Conservation (phyloP, 1,140 invertebrate genomes). For the Drosophila neocordata region DNA sequence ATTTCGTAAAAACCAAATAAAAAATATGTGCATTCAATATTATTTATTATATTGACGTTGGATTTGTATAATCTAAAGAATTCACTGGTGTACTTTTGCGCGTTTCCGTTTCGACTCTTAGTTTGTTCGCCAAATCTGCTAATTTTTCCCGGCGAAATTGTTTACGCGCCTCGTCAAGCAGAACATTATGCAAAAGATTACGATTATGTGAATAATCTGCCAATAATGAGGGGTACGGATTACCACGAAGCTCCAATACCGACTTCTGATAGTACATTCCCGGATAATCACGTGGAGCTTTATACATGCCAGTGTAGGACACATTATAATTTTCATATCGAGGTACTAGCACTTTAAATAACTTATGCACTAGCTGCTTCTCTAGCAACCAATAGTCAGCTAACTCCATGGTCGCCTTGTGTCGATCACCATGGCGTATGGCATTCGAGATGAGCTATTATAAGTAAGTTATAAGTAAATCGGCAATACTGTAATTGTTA, state of each 20-base stretch:
- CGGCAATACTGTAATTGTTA: neutral
- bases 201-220: constrained; percentile 85
- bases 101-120: constrained; percentile 22
- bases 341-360: constrained; percentile 96
- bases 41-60: constrained; percentile 11
- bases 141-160: constrained; percentile 84
- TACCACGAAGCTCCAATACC: constrained; percentile 92
- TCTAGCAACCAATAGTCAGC: constrained; percentile 95
- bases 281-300: constrained; percentile 87
- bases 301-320: constrained; percentile 89
- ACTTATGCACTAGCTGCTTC: constrained; percentile 94
- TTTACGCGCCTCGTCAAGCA: constrained; percentile 89
- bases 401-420: constrained; percentile 93
- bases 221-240: constrained; percentile 86
- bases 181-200: constrained; percentile 88
- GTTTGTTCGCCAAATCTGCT: constrained; percentile 50
- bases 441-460: constrained; percentile 93
- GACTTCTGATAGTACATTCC: constrained; percentile 84
- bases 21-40: neutral
- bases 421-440: constrained; percentile 91
- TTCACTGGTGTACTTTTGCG: constrained; percentile 11
- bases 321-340: constrained; percentile 88
- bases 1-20: neutral
- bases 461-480: too few species aligned
- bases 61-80: constrained; percentile 5